Conservation (phyloP, 1,140 invertebrate species). For the Drosophila orena region DNA sequence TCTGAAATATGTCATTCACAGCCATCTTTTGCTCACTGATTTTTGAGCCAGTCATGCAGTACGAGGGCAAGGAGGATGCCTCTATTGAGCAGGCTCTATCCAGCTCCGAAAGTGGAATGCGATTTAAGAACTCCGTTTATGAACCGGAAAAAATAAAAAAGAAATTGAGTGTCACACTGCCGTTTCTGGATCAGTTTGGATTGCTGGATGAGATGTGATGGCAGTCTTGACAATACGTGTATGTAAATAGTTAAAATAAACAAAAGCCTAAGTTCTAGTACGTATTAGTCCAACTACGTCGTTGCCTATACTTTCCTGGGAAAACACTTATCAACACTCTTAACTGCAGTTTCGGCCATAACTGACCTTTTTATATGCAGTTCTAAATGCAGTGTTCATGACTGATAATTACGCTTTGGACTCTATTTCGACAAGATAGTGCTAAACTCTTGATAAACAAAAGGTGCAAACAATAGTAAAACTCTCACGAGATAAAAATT, state of each 20-base stretch:
- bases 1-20: neutral
- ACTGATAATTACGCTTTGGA: constrained; percentile 12
- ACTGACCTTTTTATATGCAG: constrained; percentile 23
- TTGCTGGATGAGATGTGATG: constrained; percentile 67
- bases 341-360: constrained; percentile 6
- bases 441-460: neutral
- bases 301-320: neutral
- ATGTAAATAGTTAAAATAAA: constrained; percentile 1
- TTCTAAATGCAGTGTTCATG: neutral
- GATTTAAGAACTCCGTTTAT: constrained; percentile 46
- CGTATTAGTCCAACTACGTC: neutral
- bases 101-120: constrained; percentile 24
- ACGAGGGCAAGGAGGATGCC: constrained; percentile 63
- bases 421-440: constrained; percentile 3
- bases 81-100: constrained; percentile 48
- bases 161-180: constrained; percentile 32
- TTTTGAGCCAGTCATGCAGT: constrained; percentile 57
- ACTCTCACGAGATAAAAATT: constrained; percentile 9
- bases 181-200: constrained; percentile 68
- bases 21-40: constrained; percentile 44
- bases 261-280: neutral
- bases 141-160: constrained; percentile 32
- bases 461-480: constrained; percentile 1
- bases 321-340: neutral
- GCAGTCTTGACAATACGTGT: neutral